phyloP scores from a whole-genome alignment of 1,140 invertebrate species.

The Drosophila cardini region DNA sequence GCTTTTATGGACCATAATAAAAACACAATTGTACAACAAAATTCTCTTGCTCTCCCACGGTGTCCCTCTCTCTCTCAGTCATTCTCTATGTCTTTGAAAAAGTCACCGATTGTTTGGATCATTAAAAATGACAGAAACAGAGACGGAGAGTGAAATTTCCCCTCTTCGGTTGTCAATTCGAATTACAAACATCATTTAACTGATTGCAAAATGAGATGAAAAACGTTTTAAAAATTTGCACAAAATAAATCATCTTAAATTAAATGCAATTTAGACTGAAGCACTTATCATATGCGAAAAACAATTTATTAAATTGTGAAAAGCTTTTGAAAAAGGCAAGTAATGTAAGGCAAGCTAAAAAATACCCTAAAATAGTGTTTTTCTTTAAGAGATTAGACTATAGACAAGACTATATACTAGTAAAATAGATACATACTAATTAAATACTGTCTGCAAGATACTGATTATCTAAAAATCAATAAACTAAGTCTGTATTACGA shows the following conservation, averaged over 20 bases:
- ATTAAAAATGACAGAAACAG: conserved; percentile 61
- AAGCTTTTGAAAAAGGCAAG: not conserved
- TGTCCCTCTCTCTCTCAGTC: not conserved
- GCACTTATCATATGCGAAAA: not conserved
- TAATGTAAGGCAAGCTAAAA: too few species aligned
- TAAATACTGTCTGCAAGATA: not conserved
- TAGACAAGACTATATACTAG: too few species aligned
- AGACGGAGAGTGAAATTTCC: not conserved
- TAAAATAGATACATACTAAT: too few species aligned
- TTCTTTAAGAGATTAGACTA: too few species aligned
- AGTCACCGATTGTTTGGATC: conserved; percentile 75
- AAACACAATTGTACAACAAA: conserved; percentile 67
- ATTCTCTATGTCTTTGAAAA: conserved; percentile 15
- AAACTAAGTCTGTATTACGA: not conserved
- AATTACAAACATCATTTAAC: conserved; percentile 79
- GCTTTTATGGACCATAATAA: conserved; percentile 67
- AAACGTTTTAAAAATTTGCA: conserved; percentile 4
- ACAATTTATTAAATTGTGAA: conserved; percentile 4
- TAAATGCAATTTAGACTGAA: conserved; percentile 6
- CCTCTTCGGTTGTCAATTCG: conserved; percentile 56
- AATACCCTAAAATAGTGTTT: too few species aligned
- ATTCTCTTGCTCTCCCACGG: too few species aligned
- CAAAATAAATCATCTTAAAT: not conserved
- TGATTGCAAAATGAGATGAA: conserved; percentile 61
- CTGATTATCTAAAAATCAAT: not conserved